Evolutionary conservation across 1,140 invertebrate genomes (phyloP), one percentile per base, ranked within the genome.

Genomic region (Aphelenchoides fujianensis): DNA sequence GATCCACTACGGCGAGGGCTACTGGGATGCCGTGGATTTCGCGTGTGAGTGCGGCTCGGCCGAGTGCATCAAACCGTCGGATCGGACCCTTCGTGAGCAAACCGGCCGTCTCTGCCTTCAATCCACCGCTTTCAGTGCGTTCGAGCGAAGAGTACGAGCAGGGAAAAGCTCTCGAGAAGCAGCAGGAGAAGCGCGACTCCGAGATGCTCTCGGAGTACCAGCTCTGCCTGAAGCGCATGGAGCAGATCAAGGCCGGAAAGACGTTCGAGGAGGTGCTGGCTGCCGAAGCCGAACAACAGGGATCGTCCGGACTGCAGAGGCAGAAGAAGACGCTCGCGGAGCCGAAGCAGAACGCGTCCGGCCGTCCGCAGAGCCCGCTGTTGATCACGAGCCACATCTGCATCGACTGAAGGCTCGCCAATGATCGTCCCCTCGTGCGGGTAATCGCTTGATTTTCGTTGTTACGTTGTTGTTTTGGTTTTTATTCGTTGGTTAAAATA

Each of bases 21-120:
- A 66, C 32, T 69, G 68, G 68, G 16, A 27, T 16, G 34, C 30
- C 9, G 5, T 19, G 5, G 28, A 3, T 66, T 23, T 7, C 3
- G 28, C 64, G 16, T 69, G 68, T 36, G 64, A 12, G 19, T 69
- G 68, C 35, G 63, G 27, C 3, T 69, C 61, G 2, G 27, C 30
- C 53, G 30, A 69, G 32, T 69, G 68, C 68, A 34, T 69, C 7
- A 3, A 68, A 27, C 67, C 27, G 57, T n/a, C n/a, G n/a, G n/a
- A n/a, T n/a, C n/a, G n/a, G n/a, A n/a, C n/a, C n/a, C n/a, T n/a
- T n/a, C n/a, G n/a, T n/a, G n/a, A n/a, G n/a, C n/a, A n/a, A n/a
- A n/a, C n/a, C n/a, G n/a, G n/a, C n/a, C n/a, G n/a, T n/a, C n/a
- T n/a, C n/a, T n/a, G n/a, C n/a, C n/a, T n/a, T n/a, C n/a, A n/a